Percentiles rank a stretch among this genome's conserved stretches.
Conservation (phyloP, 2,888 invertebrate species). For the Trichogramma dendrolimi region DNA sequence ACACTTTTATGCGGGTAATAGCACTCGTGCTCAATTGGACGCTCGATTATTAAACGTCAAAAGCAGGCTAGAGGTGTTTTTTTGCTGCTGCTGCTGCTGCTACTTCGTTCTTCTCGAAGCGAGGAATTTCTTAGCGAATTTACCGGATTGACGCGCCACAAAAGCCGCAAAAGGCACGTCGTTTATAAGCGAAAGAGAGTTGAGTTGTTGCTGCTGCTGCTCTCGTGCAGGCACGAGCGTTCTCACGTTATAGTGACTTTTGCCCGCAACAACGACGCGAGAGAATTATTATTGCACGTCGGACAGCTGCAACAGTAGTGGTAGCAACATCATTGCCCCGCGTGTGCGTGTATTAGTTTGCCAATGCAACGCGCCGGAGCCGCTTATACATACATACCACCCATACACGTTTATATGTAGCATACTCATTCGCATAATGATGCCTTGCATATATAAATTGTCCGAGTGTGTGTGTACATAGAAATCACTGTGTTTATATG, state of each 20-base stretch:
- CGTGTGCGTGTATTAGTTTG: neutral
- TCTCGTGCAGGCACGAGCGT: conserved; percentile 13
- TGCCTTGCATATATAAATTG: too few species aligned
- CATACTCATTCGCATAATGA: too few species aligned
- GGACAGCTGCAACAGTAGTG: too few species aligned
- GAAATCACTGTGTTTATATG: too few species aligned
- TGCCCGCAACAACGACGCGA: too few species aligned
- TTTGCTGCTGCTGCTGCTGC: neutral
- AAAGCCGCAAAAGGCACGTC: conserved; percentile 26
- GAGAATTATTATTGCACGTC: too few species aligned
- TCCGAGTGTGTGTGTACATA: too few species aligned
- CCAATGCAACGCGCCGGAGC: neutral
- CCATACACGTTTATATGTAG: too few species aligned
- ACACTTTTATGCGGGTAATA: too few species aligned
- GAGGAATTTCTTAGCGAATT: conserved; percentile 26
- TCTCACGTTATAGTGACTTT: conserved; percentile 32
- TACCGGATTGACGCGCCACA: conserved; percentile 32
- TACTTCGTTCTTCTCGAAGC: neutral
- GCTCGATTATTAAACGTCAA: conserved; percentile 25
- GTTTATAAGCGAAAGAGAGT: conserved; percentile 12
- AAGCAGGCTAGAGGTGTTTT: conserved; percentile 19
- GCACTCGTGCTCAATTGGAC: conserved; percentile 7
- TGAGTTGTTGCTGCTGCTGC: neutral
- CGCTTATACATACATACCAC: too few species aligned
- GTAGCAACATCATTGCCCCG: too few species aligned